Conservation (phyloP, 2,797 vertebrate genomes). For the Chiroxiphia lanceolata region DNA sequence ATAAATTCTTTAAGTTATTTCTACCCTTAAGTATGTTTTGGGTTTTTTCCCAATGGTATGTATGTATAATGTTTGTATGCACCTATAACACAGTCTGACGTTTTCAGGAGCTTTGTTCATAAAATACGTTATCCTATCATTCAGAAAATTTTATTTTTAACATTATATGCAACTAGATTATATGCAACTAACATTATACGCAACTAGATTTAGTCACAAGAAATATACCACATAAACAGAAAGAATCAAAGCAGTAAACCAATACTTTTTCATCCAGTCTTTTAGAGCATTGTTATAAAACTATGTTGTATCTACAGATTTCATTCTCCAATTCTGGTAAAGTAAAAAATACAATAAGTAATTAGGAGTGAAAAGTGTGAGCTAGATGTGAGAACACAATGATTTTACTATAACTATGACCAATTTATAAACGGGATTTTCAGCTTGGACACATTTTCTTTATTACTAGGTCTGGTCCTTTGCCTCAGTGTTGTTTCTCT, state of each 20-base stretch:
- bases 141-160: not conserved
- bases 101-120: not conserved
- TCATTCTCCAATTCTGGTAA: not conserved
- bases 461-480: not conserved
- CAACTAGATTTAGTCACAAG: not conserved
- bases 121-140: not conserved
- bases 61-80: not conserved
- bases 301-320: not conserved
- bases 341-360: not conserved
- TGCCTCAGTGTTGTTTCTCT: not conserved
- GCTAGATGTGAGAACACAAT: not conserved
- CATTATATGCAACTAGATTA: not conserved
- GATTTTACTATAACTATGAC: not conserved
- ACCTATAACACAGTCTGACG: not conserved
- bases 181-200: not conserved
- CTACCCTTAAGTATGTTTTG: not conserved
- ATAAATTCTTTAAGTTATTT: not conserved
- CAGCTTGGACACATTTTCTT: not conserved
- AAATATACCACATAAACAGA: not conserved
- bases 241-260: not conserved
- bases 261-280: not conserved
- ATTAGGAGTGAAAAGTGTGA: not conserved
- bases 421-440: not conserved
- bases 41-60: rapidly evolving
- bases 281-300: not conserved